Evolutionary conservation across 1,140 invertebrate species (phyloP).

Genomic region (Heliconius eleuchia): DNA sequence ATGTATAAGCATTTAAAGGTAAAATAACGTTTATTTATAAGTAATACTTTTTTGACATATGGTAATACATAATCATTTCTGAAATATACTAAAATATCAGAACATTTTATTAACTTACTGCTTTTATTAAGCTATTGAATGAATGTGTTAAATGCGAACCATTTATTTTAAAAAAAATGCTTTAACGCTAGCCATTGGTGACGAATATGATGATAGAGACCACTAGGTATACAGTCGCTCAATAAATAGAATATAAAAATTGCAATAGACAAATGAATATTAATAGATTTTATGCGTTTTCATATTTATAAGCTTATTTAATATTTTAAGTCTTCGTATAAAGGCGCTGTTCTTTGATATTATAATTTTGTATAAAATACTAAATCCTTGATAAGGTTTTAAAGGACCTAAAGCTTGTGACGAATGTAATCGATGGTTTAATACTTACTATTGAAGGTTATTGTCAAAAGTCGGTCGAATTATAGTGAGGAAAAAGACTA

Average conservation of each 20-base stretch:
- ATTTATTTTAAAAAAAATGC: no score
- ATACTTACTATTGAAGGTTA: slow-evolving; percentile 42
- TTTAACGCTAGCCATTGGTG: no score
- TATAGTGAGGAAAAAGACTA: slow-evolving; percentile 18
- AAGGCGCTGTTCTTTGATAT: slow-evolving; percentile 15
- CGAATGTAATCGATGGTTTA: slow-evolving; percentile 45
- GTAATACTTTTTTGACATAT: neutral
- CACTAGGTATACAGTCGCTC: no score
- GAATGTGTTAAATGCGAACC: no score
- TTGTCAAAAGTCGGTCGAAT: slow-evolving; percentile 42
- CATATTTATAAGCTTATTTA: neutral
- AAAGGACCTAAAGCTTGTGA: slow-evolving; percentile 20
- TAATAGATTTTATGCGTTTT: neutral
- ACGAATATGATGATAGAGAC: no score
- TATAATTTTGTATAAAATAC: slow-evolving; percentile 25
- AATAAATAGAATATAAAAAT: neutral
- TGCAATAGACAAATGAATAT: neutral
- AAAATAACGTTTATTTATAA: neutral
- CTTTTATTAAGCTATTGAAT: no score
- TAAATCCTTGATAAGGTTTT: slow-evolving; percentile 20
- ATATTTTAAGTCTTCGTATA: neutral
- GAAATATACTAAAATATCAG: neutral
- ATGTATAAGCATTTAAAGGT: neutral
- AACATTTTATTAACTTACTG: no score
- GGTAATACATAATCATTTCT: neutral